These are phyloP conservation scores for Synanceia verrucosa DNA, from an alignment of 2,797 vertebrate species.

Conservation along the genomic window DNA sequence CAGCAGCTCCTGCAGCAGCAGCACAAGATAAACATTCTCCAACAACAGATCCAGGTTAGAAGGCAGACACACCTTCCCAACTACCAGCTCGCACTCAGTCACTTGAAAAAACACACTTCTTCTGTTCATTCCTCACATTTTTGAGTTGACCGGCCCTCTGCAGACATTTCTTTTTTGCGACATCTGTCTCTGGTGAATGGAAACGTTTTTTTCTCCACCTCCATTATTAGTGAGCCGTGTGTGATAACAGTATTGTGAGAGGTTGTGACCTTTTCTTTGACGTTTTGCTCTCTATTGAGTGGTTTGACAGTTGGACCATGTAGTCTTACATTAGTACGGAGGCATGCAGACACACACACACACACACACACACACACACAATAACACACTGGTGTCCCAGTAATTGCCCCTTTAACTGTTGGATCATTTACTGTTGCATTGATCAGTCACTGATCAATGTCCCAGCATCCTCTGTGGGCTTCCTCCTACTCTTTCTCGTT, in stretches of 20 bases:
- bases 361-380: slow-evolving; percentile 1
- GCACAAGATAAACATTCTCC: slow-evolving; percentile 97
- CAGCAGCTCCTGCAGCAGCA: slow-evolving; percentile 97
- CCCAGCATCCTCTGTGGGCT: slow-evolving; percentile 7
- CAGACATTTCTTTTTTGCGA: not conserved
- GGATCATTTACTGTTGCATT: slow-evolving; percentile 54
- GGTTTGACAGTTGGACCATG: not conserved
- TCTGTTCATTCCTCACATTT: slow-evolving; percentile 9
- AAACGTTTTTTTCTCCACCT: not conserved
- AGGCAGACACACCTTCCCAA: not conserved
- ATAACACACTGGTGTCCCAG: slow-evolving; percentile 16
- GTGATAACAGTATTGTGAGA: slow-evolving; percentile 21
- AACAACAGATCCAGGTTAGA: slow-evolving; percentile 98
- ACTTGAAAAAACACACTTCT: not conserved
- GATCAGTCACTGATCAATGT: slow-evolving; percentile 50
- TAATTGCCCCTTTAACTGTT: slow-evolving; percentile 47
- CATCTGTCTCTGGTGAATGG: not conserved
- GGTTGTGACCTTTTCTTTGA: slow-evolving; percentile 33
- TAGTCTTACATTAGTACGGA: not conserved
- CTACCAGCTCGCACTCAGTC: slow-evolving; percentile 2
- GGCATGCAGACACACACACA: slow-evolving; percentile 5
- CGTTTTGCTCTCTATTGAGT: slow-evolving; percentile 15
- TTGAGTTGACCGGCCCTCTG: not conserved
- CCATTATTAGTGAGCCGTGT: slow-evolving; percentile 9
- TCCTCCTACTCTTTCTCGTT: slow-evolving; percentile 5